Conservation (phyloP, 2,888 invertebrate genomes). For the Azorinus chamasolen region DNA sequence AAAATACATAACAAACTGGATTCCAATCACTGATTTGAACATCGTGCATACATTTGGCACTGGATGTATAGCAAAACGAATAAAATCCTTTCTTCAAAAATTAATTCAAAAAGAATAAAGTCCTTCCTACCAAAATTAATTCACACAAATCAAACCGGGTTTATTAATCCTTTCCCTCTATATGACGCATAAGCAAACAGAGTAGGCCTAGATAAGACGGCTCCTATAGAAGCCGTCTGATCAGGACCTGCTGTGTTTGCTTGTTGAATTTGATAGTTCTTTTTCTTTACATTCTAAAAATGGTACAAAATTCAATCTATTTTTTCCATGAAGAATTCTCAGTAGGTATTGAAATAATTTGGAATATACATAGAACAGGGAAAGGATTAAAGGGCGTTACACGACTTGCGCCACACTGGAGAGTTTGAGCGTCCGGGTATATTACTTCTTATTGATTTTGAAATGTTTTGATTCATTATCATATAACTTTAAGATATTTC, state of each 20-base stretch:
- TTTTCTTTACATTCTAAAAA: too few species aligned
- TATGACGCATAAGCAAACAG: too few species aligned
- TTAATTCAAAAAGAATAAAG: conserved; percentile 7
- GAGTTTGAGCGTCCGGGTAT: background rate
- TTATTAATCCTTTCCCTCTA: too few species aligned
- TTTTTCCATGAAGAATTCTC: too few species aligned
- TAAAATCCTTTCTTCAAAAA: background rate
- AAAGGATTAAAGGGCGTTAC: background rate
- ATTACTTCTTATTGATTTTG: conserved; percentile 12
- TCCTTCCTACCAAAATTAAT: background rate
- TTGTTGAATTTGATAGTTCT: too few species aligned
- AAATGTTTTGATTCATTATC: conserved; percentile 30
- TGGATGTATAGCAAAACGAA: conserved; percentile 13
- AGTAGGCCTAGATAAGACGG: too few species aligned
- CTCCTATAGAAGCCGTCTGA: too few species aligned
- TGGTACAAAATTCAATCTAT: too few species aligned
- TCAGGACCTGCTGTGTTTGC: too few species aligned
- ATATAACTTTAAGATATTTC: conserved; percentile 1
- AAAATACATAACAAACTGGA: conserved; percentile 25
- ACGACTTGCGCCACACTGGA: background rate
- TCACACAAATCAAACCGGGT: too few species aligned
- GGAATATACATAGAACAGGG: too few species aligned
- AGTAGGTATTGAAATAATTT: too few species aligned
- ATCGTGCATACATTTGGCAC: conserved; percentile 13
- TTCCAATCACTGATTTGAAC: conserved; percentile 16